These are phyloP conservation scores for Platygyra sinensis DNA, from an alignment of 64 coral and sea anemone genomes.

Conservation along the genomic window DNA sequence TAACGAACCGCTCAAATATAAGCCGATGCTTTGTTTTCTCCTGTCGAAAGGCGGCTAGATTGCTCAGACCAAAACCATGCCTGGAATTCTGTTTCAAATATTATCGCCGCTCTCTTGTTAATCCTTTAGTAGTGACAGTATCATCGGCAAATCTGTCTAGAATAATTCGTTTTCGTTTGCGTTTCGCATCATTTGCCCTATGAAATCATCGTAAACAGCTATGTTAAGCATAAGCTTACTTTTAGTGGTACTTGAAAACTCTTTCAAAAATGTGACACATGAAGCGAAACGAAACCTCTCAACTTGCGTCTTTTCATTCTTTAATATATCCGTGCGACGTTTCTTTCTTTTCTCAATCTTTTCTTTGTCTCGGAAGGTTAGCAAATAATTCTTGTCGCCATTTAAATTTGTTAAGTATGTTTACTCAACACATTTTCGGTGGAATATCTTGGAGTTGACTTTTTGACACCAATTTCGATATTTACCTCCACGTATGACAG, in stretches of 20 bases:
- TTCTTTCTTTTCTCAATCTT: not conserved
- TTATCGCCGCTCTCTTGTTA: not conserved
- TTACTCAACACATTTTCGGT: not conserved
- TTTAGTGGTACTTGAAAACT: not conserved
- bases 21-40: not conserved
- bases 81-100: conserved; percentile 9
- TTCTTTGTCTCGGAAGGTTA: too few species aligned
- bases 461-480: not conserved
- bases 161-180: not conserved
- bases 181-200: not conserved
- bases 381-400: too few species aligned
- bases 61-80: not conserved
- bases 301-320: not conserved
- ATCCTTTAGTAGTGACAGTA: conserved; percentile 16
- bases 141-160: not conserved
- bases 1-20: not conserved
- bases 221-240: not conserved
- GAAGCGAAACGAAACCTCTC: conserved; percentile 14
- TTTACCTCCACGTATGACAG: too few species aligned
- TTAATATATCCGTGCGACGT: not conserved
- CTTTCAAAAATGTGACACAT: not conserved
- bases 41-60: not conserved
- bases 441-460: not conserved
- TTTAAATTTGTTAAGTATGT: not conserved
- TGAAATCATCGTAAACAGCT: conserved; percentile 37